These are phyloP conservation scores for Rhodinocichla rosea DNA, from an alignment of 2,113 vertebrate species.

Conservation along the genomic window DNA sequence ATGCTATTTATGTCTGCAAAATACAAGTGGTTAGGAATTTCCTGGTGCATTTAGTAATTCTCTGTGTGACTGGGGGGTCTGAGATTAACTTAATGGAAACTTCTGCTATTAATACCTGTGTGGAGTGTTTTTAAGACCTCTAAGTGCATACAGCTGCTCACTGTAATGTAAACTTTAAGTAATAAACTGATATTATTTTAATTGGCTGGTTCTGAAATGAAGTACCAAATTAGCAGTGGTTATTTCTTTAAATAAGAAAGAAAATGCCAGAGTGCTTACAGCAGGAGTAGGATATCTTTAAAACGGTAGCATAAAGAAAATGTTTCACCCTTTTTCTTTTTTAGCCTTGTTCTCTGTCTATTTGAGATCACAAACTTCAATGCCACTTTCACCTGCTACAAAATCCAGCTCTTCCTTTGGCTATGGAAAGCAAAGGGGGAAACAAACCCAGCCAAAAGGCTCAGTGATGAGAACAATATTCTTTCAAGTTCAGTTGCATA, in stretches of 20 bases:
- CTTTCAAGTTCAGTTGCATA: neutral
- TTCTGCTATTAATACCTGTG: neutral
- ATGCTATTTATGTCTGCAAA: neutral
- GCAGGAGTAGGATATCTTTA: neutral
- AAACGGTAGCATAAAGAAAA: neutral
- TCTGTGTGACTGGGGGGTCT: neutral
- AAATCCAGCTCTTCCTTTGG: neutral
- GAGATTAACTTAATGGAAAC: neutral
- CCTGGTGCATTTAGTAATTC: neutral
- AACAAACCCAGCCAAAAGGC: neutral
- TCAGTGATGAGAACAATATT: neutral
- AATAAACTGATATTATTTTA: neutral
- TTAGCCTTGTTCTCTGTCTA: neutral
- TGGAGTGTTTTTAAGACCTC: neutral
- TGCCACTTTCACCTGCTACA: neutral
- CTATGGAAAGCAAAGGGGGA: neutral
- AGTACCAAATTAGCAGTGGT: neutral
- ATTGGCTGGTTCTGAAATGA: neutral
- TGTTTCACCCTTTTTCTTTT: neutral
- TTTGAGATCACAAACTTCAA: neutral
- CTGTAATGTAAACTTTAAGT: neutral
- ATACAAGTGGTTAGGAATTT: neutral
- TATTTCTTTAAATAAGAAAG: neutral
- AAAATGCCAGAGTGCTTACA: neutral
- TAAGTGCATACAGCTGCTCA: neutral